Percentiles rank a stretch among this genome's conserved stretches.
phyloP scores from a whole-genome alignment of 2,888 invertebrate genomes.

The Zonitis immaculata region DNA sequence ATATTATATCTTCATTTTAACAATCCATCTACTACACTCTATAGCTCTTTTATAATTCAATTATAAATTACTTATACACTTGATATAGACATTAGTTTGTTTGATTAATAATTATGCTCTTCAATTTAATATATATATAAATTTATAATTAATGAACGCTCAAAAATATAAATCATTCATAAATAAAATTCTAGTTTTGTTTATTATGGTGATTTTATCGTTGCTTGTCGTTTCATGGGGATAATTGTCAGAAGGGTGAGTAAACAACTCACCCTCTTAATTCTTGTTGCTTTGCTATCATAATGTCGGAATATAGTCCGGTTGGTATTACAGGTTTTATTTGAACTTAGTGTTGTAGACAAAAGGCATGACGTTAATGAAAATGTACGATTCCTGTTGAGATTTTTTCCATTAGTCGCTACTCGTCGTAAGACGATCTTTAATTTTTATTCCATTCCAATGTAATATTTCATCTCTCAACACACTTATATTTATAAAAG shows the following conservation, averaged over 20 bases:
- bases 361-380: background rate
- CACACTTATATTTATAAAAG: too few relatives aligned
- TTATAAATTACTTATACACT: slow-evolving; percentile 5
- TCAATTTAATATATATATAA: too few relatives aligned
- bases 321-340: background rate
- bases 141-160: too few relatives aligned
- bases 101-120: too few relatives aligned
- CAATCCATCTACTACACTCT: background rate
- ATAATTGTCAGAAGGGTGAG: too few relatives aligned
- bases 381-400: background rate
- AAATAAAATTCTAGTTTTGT: too few relatives aligned
- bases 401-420: background rate
- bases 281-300: background rate
- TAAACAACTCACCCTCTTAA: background rate
- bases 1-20: slow-evolving; percentile 7
- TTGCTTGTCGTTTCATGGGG: too few relatives aligned
- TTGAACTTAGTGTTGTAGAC: background rate
- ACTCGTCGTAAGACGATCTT: background rate
- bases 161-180: too few relatives aligned
- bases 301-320: background rate
- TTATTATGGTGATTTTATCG: too few relatives aligned
- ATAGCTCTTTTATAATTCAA: slow-evolving; percentile 14
- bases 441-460: background rate
- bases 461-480: background rate
- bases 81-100: background rate